These are phyloP conservation scores for Pseudanteris insignis DNA, from an alignment of 2,888 invertebrate species.

Conservation along the genomic window DNA sequence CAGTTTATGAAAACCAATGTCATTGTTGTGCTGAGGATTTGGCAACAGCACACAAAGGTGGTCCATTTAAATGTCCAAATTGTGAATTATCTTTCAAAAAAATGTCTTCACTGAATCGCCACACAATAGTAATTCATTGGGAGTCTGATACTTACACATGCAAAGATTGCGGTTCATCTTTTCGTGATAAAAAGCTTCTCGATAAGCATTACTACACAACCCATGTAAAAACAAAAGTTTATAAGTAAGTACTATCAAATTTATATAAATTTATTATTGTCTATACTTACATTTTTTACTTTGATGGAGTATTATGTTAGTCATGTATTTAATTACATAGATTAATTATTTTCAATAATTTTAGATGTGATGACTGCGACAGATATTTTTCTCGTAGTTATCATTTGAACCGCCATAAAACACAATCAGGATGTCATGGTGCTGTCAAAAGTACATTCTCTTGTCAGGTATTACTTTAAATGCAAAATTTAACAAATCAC, in stretches of 20 bases:
- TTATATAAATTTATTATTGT: background rate
- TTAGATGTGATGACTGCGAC: conserved; percentile 67
- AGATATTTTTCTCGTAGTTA: conserved; percentile 69
- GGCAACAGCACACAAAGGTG: conserved; percentile 70
- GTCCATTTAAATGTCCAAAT: conserved; percentile 69
- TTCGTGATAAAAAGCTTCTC: conserved; percentile 72
- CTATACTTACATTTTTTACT: too few relatives aligned
- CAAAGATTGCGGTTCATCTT: conserved; percentile 74
- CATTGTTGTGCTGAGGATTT: conserved; percentile 71
- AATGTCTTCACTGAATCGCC: conserved; percentile 73
- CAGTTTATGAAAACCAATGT: conserved; percentile 65
- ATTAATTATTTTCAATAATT: too few relatives aligned
- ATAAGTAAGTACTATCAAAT: conserved; percentile 53
- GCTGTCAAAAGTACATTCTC: conserved; percentile 68
- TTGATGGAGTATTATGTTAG: conserved; percentile 11
- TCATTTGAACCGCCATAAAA: conserved; percentile 69
- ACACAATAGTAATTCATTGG: conserved; percentile 77
- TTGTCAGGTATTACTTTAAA: conserved; percentile 71
- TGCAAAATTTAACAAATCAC: background rate
- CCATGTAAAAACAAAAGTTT: conserved; percentile 63
- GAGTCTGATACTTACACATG: conserved; percentile 73
- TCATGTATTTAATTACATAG: conserved; percentile 1
- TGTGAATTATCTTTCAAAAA: conserved; percentile 81
- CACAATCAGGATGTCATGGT: conserved; percentile 69
- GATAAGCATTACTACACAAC: conserved; percentile 74